phyloP scores from a whole-genome alignment of 2,113 vertebrate genomes.

The Pelecanoides urinatrix region DNA sequence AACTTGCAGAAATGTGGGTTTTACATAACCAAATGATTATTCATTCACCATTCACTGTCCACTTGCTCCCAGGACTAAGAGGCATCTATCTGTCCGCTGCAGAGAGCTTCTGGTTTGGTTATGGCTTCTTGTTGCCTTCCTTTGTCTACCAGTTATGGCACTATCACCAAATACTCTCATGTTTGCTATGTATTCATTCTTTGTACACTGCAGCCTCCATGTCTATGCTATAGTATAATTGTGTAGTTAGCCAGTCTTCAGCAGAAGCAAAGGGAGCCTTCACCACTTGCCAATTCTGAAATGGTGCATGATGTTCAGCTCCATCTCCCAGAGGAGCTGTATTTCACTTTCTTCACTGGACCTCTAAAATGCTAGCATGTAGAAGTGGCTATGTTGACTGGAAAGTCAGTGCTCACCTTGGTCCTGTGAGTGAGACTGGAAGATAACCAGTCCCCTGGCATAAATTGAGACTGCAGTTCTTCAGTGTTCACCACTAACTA shows the following conservation, averaged over 20 bases:
- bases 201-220: not conserved
- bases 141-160: not conserved
- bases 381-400: not conserved
- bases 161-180: not conserved
- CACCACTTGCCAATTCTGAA: not conserved
- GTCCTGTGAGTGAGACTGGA: not conserved
- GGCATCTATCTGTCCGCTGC: not conserved
- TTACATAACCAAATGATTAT: not conserved
- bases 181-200: not conserved
- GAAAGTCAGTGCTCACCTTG: not conserved
- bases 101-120: not conserved
- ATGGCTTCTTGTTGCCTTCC: not conserved
- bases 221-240: not conserved
- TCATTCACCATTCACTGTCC: not conserved
- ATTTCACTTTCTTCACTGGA: not conserved
- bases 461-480: not conserved
- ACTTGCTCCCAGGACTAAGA: not conserved
- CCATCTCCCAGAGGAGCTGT: not conserved
- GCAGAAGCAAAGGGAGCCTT: not conserved
- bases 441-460: not conserved
- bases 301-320: not conserved
- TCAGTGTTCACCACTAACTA: not conserved
- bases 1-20: not conserved
- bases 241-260: not conserved
- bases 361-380: not conserved